Conservation (phyloP, 1,140 invertebrate species). For the Pseudomyrmex dendroicus region DNA sequence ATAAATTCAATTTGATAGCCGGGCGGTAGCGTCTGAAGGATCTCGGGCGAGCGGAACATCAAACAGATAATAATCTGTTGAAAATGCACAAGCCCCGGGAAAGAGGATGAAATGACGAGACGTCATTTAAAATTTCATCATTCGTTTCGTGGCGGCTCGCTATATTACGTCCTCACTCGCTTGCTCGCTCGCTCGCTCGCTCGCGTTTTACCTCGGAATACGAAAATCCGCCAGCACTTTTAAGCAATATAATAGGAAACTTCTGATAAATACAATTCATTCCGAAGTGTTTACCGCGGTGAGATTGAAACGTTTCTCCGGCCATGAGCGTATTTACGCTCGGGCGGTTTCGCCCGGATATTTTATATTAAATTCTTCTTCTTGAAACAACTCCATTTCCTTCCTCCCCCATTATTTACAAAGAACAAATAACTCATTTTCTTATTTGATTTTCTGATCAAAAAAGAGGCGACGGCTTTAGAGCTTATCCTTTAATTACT, state of each 20-base stretch:
- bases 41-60: not conserved
- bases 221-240: slow-evolving; percentile 1
- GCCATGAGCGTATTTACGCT: slow-evolving; percentile 47
- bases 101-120: not conserved
- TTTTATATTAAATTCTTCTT: slow-evolving; percentile 67
- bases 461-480: not conserved
- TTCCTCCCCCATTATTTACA: slow-evolving; percentile 22
- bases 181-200: slow-evolving; percentile 10
- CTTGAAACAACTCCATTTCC: slow-evolving; percentile 45
- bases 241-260: slow-evolving; percentile 52
- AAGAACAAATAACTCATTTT: slow-evolving; percentile 31
- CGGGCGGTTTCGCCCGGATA: slow-evolving; percentile 46
- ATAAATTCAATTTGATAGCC: slow-evolving; percentile 40
- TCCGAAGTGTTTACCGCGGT: slow-evolving; percentile 53
- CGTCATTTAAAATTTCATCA: slow-evolving; percentile 7
- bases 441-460: slow-evolving; percentile 47
- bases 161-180: not conserved
- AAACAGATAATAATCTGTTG: slow-evolving; percentile 34
- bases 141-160: not conserved
- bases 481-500: slow-evolving; percentile 36
- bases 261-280: slow-evolving; percentile 67
- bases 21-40: not conserved
- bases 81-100: not conserved
- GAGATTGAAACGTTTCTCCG: slow-evolving; percentile 57
- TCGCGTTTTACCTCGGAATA: slow-evolving; percentile 5